Evolutionary conservation across 2,888 invertebrate species (phyloP).

Genomic region (Blastobasis lacticolella): DNA sequence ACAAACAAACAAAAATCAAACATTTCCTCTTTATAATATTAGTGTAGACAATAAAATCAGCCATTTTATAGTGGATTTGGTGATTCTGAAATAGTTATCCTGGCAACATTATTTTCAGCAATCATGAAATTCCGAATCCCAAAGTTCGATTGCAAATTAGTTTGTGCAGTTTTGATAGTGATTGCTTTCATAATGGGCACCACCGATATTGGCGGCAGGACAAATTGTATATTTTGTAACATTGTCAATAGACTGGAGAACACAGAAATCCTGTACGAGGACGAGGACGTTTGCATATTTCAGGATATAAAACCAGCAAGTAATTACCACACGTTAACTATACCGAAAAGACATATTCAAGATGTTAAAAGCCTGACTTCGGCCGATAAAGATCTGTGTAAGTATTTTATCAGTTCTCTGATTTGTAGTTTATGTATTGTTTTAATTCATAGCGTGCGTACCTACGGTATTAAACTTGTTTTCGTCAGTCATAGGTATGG

Average conservation of each 20-base stretch:
- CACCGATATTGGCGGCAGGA: slow-evolving; percentile 19
- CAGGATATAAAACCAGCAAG: slow-evolving; percentile 89
- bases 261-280: slow-evolving; percentile 79
- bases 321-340: slow-evolving; percentile 83
- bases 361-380: slow-evolving; percentile 80
- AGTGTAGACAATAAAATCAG: too few species aligned
- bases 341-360: slow-evolving; percentile 84
- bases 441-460: background rate
- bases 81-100: too few species aligned
- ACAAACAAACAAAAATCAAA: too few species aligned
- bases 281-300: slow-evolving; percentile 85
- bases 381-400: slow-evolving; percentile 81
- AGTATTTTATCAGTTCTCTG: slow-evolving; percentile 25
- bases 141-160: too few species aligned
- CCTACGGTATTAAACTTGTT: too few species aligned
- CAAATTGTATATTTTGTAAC: slow-evolving; percentile 83
- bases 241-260: slow-evolving; percentile 76
- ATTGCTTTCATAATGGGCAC: slow-evolving; percentile 27
- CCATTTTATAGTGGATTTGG: too few species aligned
- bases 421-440: background rate
- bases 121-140: too few species aligned
- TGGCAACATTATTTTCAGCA: too few species aligned
- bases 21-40: too few species aligned
- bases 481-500: too few species aligned
- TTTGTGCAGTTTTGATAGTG: slow-evolving; percentile 1